These are phyloP conservation scores for Tinea pellionella DNA, from an alignment of 2,888 invertebrate species.

Conservation along the genomic window DNA sequence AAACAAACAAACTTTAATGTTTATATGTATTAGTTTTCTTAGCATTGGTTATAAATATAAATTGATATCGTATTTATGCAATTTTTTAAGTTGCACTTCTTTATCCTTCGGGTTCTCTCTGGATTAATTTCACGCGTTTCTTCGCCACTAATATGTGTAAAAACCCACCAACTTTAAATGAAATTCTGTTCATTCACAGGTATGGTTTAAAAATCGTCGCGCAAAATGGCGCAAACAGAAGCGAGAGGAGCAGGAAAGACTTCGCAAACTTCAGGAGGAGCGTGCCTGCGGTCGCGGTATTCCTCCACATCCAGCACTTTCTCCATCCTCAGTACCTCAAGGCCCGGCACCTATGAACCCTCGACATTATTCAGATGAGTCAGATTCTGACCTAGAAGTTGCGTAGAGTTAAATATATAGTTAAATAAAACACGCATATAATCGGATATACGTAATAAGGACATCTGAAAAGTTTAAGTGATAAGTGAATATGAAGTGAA, in stretches of 20 bases:
- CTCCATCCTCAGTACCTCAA: constrained; percentile 30
- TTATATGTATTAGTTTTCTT: too few species aligned
- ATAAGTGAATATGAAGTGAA: background rate
- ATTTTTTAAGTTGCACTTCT: too few species aligned
- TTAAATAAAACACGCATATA: too few species aligned
- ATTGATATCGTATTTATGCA: too few species aligned
- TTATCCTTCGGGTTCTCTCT: too few species aligned
- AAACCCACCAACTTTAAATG: too few species aligned
- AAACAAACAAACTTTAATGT: too few species aligned
- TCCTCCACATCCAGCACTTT: constrained; percentile 46
- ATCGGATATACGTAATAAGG: too few species aligned
- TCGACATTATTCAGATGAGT: constrained; percentile 73
- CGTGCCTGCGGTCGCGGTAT: constrained; percentile 56
- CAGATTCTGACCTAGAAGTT: constrained; percentile 85
- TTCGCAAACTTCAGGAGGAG: constrained; percentile 86
- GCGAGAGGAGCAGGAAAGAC: constrained; percentile 85
- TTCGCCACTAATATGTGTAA: too few species aligned
- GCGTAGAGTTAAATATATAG: constrained; percentile 61
- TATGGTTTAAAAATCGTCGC: constrained; percentile 96
- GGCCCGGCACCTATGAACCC: constrained; percentile 40
- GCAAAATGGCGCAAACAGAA: constrained; percentile 98
- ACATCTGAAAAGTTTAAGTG: too few species aligned
- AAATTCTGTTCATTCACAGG: constrained; percentile 69
- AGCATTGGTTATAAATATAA: too few species aligned
- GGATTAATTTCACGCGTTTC: too few species aligned